Evolutionary conservation across 2,113 vertebrate genomes (phyloP), one percentile per base, ranked within the genome.

Genomic region (Excalfactoria chinensis): DNA sequence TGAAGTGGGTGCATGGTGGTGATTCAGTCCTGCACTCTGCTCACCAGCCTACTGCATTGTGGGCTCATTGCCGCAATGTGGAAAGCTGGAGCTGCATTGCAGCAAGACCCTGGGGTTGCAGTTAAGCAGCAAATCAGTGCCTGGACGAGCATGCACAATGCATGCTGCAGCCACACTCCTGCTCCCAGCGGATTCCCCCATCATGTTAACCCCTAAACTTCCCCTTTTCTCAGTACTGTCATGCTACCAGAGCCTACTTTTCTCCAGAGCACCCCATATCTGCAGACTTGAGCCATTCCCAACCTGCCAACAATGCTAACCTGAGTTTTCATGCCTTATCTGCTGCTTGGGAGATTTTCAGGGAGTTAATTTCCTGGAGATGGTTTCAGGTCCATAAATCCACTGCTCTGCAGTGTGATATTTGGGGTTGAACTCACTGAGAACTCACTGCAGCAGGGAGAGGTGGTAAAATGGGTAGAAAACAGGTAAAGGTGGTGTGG

Each of bases 1-100:
- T 0, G 3, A 62, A 25, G 41, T 20, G 0, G 1, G 48, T 43
- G 46, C 0, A 1, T 49, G 78, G 26, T n/a, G 41, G 19, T 23
- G 37, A 32, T 53, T 75, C 51, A 51, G 74, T 25, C 28, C 35
- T 40, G 35, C 25, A 26, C 10, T 1, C 14, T 62, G 59, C 23
- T 62, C 34, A 9, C 35, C 25, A 37, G 7, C 37, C 25, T 18
- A 37, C 35, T 40, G 60, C 7, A 12, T 4, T 63, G 26, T 19
- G 37, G 37, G 60, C 60, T 63, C 7, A 5, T 63, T 40, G 60
- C 60, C 28, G 60, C 35, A 17, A 28, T 26, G 60, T 40, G 60
- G 37, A 40, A 63, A 63, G 60, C 25, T 2, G 37, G 60, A 63
- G 60, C 60, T 63, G 60, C 60, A 40, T 19, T 63, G 60, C 60